phyloP scores from a whole-genome alignment of 2,797 vertebrate species.

The Artibeus lituratus region DNA sequence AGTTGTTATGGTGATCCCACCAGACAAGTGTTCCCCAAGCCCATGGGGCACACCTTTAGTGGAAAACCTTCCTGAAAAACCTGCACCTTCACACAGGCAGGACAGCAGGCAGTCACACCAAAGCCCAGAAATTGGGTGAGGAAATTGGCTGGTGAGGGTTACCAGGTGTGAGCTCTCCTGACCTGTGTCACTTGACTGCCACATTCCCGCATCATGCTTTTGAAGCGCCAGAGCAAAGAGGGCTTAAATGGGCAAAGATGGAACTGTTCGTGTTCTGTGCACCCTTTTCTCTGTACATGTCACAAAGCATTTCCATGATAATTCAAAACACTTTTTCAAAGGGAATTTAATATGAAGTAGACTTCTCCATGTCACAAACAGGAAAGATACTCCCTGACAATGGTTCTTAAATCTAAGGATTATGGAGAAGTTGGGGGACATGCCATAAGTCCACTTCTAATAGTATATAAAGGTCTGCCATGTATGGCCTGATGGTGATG shows the following conservation, averaged over 20 bases:
- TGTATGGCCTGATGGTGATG: rapidly evolving
- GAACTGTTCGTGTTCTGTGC: background rate
- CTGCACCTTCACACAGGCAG: background rate
- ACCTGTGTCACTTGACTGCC: background rate
- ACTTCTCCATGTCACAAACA: background rate
- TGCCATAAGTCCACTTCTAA: background rate
- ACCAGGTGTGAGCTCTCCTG: background rate
- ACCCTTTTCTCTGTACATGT: background rate
- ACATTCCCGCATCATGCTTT: background rate
- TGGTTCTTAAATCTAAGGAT: background rate
- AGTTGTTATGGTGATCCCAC: rapidly evolving
- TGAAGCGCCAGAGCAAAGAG: background rate
- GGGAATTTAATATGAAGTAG: background rate
- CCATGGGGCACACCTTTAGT: rapidly evolving
- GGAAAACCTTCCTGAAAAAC: background rate
- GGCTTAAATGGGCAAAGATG: too few species aligned
- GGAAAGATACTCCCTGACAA: background rate
- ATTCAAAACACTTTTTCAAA: background rate
- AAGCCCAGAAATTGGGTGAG: too few species aligned
- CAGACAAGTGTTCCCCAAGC: rapidly evolving
- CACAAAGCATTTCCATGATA: background rate
- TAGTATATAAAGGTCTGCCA: rapidly evolving
- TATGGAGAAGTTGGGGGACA: rapidly evolving
- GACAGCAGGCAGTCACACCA: background rate
- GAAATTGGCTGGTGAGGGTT: background rate